Evolutionary conservation across 2,797 vertebrate genomes (phyloP).

Genomic region (Spizella passerina): DNA sequence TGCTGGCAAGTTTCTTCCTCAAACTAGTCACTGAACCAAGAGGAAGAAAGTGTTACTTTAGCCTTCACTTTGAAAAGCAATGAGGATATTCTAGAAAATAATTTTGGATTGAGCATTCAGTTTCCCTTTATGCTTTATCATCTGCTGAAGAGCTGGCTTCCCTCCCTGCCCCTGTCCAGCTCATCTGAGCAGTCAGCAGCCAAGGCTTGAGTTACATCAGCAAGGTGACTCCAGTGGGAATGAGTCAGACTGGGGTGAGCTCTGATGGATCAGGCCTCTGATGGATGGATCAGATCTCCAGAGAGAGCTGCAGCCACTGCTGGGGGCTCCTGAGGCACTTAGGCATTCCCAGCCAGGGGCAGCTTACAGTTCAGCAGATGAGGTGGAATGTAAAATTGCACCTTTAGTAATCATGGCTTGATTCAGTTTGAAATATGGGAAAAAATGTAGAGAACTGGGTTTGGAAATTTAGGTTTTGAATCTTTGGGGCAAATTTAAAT

Average conservation of each 20-base stretch:
- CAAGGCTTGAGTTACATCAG: not conserved
- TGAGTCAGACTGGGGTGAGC: not conserved
- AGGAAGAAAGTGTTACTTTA: not conserved
- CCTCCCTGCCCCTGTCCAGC: not conserved
- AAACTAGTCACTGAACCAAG: not conserved
- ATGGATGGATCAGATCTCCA: no score
- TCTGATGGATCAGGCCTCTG: not conserved
- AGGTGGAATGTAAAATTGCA: not conserved
- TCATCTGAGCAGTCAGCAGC: not conserved
- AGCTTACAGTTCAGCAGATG: not conserved
- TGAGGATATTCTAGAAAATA: not conserved
- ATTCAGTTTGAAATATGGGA: not conserved
- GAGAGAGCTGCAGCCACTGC: not conserved
- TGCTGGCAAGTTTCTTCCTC: slow-evolving; percentile 14
- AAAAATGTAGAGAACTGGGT: not conserved
- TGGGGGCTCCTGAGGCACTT: accelerated
- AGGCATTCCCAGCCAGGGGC: not conserved
- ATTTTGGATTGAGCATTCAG: not conserved
- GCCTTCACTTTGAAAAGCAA: not conserved
- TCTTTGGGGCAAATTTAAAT: not conserved
- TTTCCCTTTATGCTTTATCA: slow-evolving; percentile 3
- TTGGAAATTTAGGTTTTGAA: not conserved
- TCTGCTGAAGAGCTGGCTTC: not conserved
- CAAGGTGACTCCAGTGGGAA: not conserved
- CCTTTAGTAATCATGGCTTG: not conserved